Conservation (phyloP, 2,888 invertebrate species). For the Erpobdella octoculata region DNA sequence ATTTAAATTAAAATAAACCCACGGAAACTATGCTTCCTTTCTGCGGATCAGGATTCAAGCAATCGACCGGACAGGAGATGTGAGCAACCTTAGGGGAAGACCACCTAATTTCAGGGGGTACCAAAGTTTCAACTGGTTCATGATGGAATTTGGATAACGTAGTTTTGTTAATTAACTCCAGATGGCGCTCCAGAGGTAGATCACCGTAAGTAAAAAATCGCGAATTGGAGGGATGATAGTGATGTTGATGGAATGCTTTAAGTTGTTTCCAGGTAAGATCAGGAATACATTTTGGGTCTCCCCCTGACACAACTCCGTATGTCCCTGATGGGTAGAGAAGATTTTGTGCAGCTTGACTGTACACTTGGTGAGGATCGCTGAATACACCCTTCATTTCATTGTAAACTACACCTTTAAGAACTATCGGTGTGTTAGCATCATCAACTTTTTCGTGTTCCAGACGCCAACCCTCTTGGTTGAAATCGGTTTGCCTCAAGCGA, state of each 20-base stretch:
- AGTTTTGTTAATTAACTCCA: slow-evolving; percentile 64
- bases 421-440: slow-evolving; percentile 66
- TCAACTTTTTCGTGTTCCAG: slow-evolving; percentile 70
- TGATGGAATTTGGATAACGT: slow-evolving; percentile 48
- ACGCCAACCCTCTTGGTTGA: slow-evolving; percentile 87
- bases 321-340: slow-evolving; percentile 76
- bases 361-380: slow-evolving; percentile 72
- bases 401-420: slow-evolving; percentile 86
- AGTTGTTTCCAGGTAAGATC: slow-evolving; percentile 71
- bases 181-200: slow-evolving; percentile 69
- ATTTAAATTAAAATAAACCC: slow-evolving; percentile 42
- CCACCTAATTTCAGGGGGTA: slow-evolving; percentile 73
- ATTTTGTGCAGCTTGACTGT: slow-evolving; percentile 70
- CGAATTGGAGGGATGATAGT: slow-evolving; percentile 86
- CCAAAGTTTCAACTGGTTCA: slow-evolving; percentile 62
- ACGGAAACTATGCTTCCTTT: slow-evolving; percentile 78
- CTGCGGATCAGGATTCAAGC: slow-evolving; percentile 66
- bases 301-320: slow-evolving; percentile 78
- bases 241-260: slow-evolving; percentile 70
- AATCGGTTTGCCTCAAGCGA: slow-evolving; percentile 71
- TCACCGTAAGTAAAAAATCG: slow-evolving; percentile 83
- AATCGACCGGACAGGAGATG: slow-evolving; percentile 65
- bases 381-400: slow-evolving; percentile 98
- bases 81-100: slow-evolving; percentile 51
- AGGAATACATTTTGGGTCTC: slow-evolving; percentile 79